Base-by-base conservation (phyloP, 2,797 vertebrate genomes). In the Malurus splendens region DNA sequence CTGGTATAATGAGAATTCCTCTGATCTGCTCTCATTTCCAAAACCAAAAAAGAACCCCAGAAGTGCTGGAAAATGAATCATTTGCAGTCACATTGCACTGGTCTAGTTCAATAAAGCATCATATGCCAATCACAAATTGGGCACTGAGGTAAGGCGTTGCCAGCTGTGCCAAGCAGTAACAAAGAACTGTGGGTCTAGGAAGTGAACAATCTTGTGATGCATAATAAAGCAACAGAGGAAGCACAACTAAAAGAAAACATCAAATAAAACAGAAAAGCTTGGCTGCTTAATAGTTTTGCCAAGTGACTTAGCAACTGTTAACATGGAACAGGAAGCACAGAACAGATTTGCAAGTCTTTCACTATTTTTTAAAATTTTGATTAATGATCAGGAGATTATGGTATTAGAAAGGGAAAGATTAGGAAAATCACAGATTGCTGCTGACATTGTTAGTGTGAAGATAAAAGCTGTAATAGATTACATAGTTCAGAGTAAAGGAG, bases 371-470 rank as follows among this genome's bases (percentile, higher is more conserved):
- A 71, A 66, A 74, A 8, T 82, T 77, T 84, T 82, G 3, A 93
- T 89, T 89, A 80, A 89, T 77, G 71, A 84, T 85, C 56, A 72
- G 50, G 56, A 85, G 90, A 94, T 94, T 94, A 87, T 70, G 52
- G 59, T 75, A 54, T 89, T 92, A 90, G 73, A 78, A 89, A 48
- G n/a, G 45, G 28, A 85, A 79, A 65, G 71, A 86, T 90, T 84
- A 91, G 61, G 61, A 57, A 74, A 85, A 30, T 55, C 59, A 23
- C 28, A 79, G 72, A 87, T 85, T 79, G 54, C 30, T 88, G 42
- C 72, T 78, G 82, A 72, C 74, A 38, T 16, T 30, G 68, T 86
- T 84, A 78, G 47, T 38, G 23, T n/a, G 36, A 88, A 82, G 54
- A 77, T 79, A 86, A 93, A 91, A 83, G 24, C 56, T 68, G 14